Evolutionary conservation across 2,888 invertebrate species (phyloP).

Genomic region (Psylliodes chrysocephalus): DNA sequence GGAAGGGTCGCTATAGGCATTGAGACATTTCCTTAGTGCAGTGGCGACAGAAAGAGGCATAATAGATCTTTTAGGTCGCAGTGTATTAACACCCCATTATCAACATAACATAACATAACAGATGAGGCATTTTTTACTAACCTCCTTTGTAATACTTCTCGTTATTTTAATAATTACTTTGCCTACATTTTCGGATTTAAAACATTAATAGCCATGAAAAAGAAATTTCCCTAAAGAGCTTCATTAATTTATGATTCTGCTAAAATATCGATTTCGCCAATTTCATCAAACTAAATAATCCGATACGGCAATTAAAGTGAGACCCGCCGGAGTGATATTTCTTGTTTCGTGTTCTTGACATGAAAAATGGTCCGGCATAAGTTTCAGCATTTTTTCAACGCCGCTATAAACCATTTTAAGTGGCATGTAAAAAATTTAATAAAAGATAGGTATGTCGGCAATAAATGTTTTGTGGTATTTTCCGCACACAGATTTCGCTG

Average conservation of each 20-base stretch:
- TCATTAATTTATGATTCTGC: not conserved
- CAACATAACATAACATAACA: no score
- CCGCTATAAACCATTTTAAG: conserved; percentile 20
- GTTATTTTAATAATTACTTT: no score
- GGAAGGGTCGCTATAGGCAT: no score
- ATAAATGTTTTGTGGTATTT: conserved; percentile 18
- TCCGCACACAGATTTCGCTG: not conserved
- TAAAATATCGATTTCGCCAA: conserved; percentile 2
- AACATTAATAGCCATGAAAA: no score
- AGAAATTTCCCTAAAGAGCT: no score
- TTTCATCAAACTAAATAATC: conserved; percentile 15
- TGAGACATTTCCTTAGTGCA: no score
- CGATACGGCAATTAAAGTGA: conserved; percentile 20
- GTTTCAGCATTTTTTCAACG: conserved; percentile 10
- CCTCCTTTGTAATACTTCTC: no score
- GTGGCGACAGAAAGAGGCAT: no score
- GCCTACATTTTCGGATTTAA: no score
- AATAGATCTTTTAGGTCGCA: no score
- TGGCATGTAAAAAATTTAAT: conserved; percentile 24
- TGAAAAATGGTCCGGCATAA: conserved; percentile 13
- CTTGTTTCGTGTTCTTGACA: conserved; percentile 20
- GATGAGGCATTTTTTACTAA: no score
- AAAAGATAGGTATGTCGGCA: conserved; percentile 24
- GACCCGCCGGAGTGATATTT: conserved; percentile 22
- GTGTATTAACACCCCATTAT: no score